Conservation (phyloP, 2,888 invertebrate genomes). For the Netelia virgata region DNA sequence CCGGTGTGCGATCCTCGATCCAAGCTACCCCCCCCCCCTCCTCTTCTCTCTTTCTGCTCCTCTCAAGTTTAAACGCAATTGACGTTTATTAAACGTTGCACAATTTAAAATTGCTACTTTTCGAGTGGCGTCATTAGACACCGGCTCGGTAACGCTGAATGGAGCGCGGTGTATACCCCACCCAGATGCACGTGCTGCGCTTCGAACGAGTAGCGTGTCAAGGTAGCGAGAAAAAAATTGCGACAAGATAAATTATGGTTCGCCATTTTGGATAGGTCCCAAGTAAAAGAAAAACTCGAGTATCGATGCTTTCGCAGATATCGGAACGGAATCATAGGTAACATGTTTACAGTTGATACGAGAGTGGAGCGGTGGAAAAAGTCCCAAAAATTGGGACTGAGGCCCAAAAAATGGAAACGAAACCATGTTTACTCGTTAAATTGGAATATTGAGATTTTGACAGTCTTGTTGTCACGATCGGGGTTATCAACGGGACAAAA, state of each 20-base stretch:
- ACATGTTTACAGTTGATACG: too few species aligned
- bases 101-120: conserved; percentile 74
- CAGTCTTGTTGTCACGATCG: neutral
- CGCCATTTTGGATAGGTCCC: conserved; percentile 16
- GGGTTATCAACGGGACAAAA: neutral
- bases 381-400: neutral
- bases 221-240: conserved; percentile 44
- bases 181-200: conserved; percentile 58
- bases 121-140: conserved; percentile 71
- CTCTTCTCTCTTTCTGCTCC: conserved; percentile 51
- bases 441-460: neutral
- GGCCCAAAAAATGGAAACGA: neutral
- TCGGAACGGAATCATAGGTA: neutral
- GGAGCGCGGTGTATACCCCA: conserved; percentile 23
- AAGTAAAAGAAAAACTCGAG: neutral
- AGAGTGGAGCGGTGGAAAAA: neutral
- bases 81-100: conserved; percentile 78
- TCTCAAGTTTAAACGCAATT: conserved; percentile 76
- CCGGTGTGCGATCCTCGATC: conserved; percentile 19
- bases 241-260: conserved; percentile 8
- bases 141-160: conserved; percentile 61
- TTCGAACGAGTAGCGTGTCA: conserved; percentile 45
- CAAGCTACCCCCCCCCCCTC: conserved; percentile 45
- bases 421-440: neutral
- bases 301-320: neutral